phyloP scores from a whole-genome alignment of 2,797 vertebrate species.

The Amblyraja radiata region DNA sequence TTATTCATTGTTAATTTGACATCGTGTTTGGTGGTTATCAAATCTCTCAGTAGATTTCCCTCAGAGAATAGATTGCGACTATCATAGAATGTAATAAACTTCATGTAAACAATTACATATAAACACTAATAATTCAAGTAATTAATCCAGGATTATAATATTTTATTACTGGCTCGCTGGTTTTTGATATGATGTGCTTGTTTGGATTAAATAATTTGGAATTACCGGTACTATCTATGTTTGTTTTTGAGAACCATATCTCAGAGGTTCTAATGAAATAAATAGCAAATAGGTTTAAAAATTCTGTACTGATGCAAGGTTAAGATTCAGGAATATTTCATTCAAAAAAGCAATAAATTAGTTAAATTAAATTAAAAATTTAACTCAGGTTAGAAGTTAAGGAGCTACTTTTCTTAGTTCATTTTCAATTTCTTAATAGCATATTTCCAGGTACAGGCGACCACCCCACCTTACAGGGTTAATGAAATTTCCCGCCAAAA shows the following conservation, averaged over 20 bases:
- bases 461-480: no score
- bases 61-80: not conserved
- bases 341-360: not conserved
- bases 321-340: not conserved
- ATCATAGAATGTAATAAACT: not conserved
- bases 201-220: not conserved
- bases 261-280: not conserved
- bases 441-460: no score
- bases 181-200: not conserved
- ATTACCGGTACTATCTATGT: not conserved
- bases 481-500: no score
- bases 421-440: not conserved
- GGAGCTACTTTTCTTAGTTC: not conserved
- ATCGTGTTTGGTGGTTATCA: no score
- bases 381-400: not conserved
- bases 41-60: not conserved
- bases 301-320: not conserved
- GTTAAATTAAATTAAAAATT: not conserved
- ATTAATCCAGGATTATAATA: not conserved
- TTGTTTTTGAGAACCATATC: not conserved
- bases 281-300: not conserved
- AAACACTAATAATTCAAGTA: constrained; percentile 6
- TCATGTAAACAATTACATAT: not conserved
- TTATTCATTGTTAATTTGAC: not conserved
- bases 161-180: not conserved